Evolutionary conservation across 2,113 vertebrate genomes (phyloP), one percentile per base, ranked within the genome.

Genomic region (Clupea harengus): DNA sequence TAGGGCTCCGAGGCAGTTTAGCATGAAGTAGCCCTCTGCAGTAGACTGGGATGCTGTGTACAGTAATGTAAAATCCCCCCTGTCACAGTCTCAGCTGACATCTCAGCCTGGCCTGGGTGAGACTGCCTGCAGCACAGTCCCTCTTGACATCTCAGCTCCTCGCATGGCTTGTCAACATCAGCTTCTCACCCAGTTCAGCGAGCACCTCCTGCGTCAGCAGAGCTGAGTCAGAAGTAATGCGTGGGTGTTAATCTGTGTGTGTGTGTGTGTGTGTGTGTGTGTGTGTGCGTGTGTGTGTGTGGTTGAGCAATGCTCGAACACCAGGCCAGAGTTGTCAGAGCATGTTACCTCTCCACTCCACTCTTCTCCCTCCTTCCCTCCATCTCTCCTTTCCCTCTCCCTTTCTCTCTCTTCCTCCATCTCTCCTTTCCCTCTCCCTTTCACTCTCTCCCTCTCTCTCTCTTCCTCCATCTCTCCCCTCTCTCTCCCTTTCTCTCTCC

Each of bases 241-340:
- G 54, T 72, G 28, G 49, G 60, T 46, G 83, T 72, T 72, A 78
- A 49, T 25, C 64, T 84, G 83, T 20, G 82, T 44, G 64, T 13
- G 4, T 28, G 1, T 72, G 64, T 32, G 25, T 28, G 64, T 72
- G 64, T n/a, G n/a, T n/a, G n/a, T n/a, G n/a, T n/a, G n/a, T n/a
- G n/a, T n/a, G n/a, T n/a, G n/a, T n/a, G n/a, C n/a, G n/a, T n/a
- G n/a, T 28, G 28, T 28, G 9, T 9, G 10, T 2, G 25, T n/a
- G 8, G 39, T 39, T 39, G 7, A 25, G 64, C 64, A 67, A 28
- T 22, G 54, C 54, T 20, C 20, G 5, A 60, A 20, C 64, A 28
- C 64, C 64, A 67, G n/a, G 64, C 64, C 64, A 10, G 1, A 67
- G 64, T 67, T 67, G 64, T 67, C 64, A 67, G n/a, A 67, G 64